Percentiles rank a stretch among this genome's conserved stretches.
These are phyloP conservation scores for Cheilosia urbana DNA, from an alignment of 2,888 invertebrate genomes.

Conservation along the genomic window DNA sequence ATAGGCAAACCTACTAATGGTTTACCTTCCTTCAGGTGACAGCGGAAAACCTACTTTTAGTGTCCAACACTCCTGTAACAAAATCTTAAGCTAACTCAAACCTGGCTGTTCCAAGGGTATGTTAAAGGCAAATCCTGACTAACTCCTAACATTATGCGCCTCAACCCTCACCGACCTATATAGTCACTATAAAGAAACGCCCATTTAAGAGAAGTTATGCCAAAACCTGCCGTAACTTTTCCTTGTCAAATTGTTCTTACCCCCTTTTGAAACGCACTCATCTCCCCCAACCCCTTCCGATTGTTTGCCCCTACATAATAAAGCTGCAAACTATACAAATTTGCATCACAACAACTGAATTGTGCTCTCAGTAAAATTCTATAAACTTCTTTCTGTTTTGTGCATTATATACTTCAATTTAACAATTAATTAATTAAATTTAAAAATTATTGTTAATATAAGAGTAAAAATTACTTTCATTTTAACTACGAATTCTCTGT, in stretches of 20 bases:
- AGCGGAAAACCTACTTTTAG: no score
- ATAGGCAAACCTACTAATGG: no score
- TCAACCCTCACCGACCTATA: no score
- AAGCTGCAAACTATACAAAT: constrained; percentile 51
- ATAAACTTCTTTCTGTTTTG: constrained; percentile 36
- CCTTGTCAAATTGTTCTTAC: neutral
- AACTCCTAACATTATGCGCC: neutral
- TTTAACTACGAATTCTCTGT: constrained; percentile 50
- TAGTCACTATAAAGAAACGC: no score
- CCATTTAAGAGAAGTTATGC: no score
- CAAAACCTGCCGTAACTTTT: no score
- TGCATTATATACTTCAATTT: constrained; percentile 55
- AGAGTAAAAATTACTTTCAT: constrained; percentile 42
- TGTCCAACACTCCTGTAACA: no score
- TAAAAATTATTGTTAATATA: constrained; percentile 52
- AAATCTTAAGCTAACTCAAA: no score
- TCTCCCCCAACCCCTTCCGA: neutral
- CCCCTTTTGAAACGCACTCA: neutral
- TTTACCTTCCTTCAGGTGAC: no score
- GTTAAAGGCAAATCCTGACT: no score
- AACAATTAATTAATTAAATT: constrained; percentile 62
- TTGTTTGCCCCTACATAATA: constrained; percentile 37
- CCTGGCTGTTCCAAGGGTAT: no score
- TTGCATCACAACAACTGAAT: constrained; percentile 66
- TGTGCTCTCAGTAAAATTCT: constrained; percentile 55